Percentiles rank a stretch among this genome's conserved stretches.
Evolutionary conservation across 2,113 vertebrate species (phyloP).

Genomic region (Xenopus borealis): DNA sequence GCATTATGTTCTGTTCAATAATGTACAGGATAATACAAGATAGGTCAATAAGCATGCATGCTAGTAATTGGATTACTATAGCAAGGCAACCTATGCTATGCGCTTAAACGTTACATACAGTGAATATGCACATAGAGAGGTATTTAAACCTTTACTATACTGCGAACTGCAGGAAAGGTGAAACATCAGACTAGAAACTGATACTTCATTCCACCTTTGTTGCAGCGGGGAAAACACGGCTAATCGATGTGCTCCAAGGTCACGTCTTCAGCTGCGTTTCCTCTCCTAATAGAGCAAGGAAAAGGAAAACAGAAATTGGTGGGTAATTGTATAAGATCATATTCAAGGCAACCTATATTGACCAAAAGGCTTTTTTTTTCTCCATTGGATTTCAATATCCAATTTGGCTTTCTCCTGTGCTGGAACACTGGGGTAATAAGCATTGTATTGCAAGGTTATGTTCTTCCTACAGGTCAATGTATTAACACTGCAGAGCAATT

Average conservation of each 20-base stretch:
- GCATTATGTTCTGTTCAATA: too few relatives aligned
- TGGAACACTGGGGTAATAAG: conserved; percentile 25
- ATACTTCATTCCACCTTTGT: conserved; percentile 16
- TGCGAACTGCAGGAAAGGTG: neutral
- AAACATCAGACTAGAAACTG: conserved; percentile 6
- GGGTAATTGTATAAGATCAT: conserved; percentile 6
- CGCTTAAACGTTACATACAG: too few relatives aligned
- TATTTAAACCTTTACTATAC: conserved; percentile 8
- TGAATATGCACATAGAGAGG: too few relatives aligned
- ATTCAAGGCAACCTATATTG: conserved; percentile 9
- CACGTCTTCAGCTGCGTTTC: conserved; percentile 9
- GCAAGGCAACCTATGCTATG: too few relatives aligned
- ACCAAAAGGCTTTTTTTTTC: conserved; percentile 3
- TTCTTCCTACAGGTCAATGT: conserved; percentile 22
- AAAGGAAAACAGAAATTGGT: conserved; percentile 5
- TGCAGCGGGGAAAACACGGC: conserved; percentile 13
- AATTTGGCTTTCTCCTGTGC: conserved; percentile 27
- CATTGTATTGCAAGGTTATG: conserved; percentile 20
- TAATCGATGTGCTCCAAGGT: conserved; percentile 14
- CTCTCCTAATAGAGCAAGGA: conserved; percentile 5
- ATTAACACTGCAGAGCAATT: conserved; percentile 3
- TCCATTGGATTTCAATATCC: conserved; percentile 31
- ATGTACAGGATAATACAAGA: too few relatives aligned
- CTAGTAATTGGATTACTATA: too few relatives aligned
- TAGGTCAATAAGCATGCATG: too few relatives aligned